Evolutionary conservation across 2,888 invertebrate species (phyloP).

Genomic region (Ligdia adustata): DNA sequence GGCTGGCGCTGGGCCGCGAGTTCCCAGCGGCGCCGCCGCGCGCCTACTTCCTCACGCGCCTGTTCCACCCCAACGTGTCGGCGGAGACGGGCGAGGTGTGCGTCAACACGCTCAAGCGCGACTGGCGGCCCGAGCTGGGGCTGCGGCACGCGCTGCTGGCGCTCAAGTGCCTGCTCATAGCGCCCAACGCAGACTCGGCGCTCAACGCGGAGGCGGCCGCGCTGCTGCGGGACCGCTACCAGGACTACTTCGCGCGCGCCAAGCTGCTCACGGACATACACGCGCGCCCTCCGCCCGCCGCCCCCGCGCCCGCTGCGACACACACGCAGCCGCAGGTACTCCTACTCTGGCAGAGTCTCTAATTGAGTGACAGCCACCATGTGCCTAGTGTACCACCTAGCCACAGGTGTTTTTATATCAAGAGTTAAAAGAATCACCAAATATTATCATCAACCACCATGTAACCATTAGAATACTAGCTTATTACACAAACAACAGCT

Average conservation of each 20-base stretch:
- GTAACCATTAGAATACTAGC: no score
- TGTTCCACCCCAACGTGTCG: constrained; percentile 98
- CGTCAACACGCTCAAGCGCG: constrained; percentile 97
- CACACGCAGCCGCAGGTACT: no score
- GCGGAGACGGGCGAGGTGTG: constrained; percentile 95
- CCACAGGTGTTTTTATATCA: no score
- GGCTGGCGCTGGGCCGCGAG: constrained; percentile 95
- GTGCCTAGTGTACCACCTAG: no score
- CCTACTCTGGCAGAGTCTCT: no score
- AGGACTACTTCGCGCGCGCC: constrained; percentile 90
- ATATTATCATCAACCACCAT: no score
- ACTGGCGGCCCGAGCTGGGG: constrained; percentile 98
- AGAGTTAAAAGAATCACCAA: no score
- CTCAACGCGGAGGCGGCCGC: constrained; percentile 98
- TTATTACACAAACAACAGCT: no score
- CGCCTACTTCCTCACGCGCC: constrained; percentile 96
- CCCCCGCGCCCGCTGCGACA: not conserved
- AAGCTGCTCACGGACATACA: constrained; percentile 75
- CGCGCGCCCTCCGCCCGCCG: constrained; percentile 47
- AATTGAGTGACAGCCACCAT: no score
- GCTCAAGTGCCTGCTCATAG: constrained; percentile 96
- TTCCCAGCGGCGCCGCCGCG: constrained; percentile 97
- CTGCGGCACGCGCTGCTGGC: constrained; percentile 97
- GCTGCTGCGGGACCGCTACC: constrained; percentile 95
- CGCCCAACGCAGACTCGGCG: constrained; percentile 98